Conservation (phyloP, 2,797 vertebrate species). For the Sebastes goodei region DNA sequence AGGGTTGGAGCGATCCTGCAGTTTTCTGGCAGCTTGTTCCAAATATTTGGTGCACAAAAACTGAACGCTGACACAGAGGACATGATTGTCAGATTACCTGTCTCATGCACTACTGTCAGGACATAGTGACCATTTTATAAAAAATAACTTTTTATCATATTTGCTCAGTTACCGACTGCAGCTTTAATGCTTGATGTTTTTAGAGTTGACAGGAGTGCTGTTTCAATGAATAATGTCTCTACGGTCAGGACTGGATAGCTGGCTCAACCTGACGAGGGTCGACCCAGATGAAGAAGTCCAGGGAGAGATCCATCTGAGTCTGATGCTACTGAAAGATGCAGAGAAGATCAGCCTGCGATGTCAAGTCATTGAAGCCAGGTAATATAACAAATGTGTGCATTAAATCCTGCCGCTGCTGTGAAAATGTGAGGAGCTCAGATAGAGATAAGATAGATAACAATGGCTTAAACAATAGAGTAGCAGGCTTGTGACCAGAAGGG, state of each 20-base stretch:
- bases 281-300: conserved; percentile 90
- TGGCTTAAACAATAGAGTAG: neutral
- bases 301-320: conserved; percentile 89
- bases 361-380: conserved; percentile 90
- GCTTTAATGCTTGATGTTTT: neutral
- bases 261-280: conserved; percentile 89
- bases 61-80: no score
- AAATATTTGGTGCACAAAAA: no score
- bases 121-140: no score
- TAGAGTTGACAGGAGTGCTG: neutral
- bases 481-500: neutral
- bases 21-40: no score
- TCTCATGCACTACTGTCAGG: no score
- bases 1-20: no score
- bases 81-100: no score
- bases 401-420: neutral
- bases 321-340: conserved; percentile 77
- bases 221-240: neutral
- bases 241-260: conserved; percentile 86
- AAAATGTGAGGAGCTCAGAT: no score
- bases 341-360: conserved; percentile 82
- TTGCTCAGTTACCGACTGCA: no score
- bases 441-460: neutral
- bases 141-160: no score
- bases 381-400: neutral